phyloP scores from a whole-genome alignment of 2,797 vertebrate species.

The Silurus lanzhouensis region DNA sequence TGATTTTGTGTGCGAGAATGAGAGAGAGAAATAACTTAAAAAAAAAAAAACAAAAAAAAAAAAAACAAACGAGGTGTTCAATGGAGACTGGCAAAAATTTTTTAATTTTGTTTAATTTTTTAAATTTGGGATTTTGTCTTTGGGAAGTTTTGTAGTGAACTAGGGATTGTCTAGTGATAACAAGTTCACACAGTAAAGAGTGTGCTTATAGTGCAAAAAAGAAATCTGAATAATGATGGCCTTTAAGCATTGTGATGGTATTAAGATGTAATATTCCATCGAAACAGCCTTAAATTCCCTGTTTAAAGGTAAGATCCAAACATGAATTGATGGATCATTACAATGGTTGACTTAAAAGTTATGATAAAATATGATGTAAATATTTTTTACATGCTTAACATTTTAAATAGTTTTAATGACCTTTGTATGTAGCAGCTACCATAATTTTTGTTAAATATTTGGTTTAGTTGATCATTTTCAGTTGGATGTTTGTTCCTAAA shows the following conservation, averaged over 20 bases:
- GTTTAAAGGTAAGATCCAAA: background rate
- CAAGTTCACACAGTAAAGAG: background rate
- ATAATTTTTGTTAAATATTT: too few species aligned
- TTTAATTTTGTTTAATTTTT: too few species aligned
- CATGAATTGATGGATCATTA: background rate
- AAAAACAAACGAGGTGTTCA: background rate
- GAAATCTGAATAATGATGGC: background rate
- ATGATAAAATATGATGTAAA: too few species aligned
- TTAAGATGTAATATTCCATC: background rate
- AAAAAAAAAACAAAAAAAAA: background rate
- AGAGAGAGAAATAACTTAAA: too few species aligned
- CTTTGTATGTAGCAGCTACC: too few species aligned
- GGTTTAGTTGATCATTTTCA: background rate
- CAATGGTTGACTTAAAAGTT: background rate
- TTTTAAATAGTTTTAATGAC: too few species aligned
- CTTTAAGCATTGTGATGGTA: background rate
- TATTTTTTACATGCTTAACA: too few species aligned
- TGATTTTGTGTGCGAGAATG: too few species aligned
- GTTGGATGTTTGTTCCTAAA: too few species aligned
- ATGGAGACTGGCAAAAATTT: background rate
- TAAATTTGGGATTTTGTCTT: background rate
- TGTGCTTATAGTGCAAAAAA: too few species aligned
- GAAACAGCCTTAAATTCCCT: background rate
- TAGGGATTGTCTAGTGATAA: background rate
- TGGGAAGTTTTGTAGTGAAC: background rate